phyloP scores from a whole-genome alignment of 2,113 vertebrate genomes.

The Vulpes lagopus region DNA sequence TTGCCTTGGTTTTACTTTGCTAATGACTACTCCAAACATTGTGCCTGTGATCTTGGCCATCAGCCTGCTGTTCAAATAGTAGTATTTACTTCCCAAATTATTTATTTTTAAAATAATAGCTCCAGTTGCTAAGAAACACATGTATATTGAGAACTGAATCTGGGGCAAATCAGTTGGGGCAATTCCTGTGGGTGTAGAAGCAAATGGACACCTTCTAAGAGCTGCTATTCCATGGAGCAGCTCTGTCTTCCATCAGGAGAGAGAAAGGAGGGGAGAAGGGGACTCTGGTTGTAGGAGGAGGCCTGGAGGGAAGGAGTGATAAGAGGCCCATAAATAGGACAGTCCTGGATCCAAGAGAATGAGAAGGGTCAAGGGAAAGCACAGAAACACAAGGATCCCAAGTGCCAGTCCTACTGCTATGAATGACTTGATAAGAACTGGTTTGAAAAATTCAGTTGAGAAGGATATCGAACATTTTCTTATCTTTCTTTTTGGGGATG shows the following conservation, averaged over 20 bases:
- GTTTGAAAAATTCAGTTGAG: background rate
- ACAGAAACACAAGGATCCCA: background rate
- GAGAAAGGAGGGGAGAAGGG: background rate
- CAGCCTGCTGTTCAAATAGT: background rate
- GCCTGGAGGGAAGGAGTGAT: background rate
- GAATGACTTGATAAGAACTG: background rate
- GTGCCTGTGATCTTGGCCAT: background rate
- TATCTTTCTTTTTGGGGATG: background rate
- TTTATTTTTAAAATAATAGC: constrained; percentile 19
- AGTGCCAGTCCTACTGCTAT: background rate
- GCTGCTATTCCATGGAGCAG: background rate
- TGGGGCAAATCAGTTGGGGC: background rate
- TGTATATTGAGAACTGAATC: background rate
- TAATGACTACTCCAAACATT: background rate
- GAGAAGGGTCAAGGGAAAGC: background rate
- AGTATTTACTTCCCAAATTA: background rate
- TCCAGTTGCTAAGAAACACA: background rate
- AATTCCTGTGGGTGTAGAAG: background rate
- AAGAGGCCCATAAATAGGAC: background rate
- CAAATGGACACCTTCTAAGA: background rate
- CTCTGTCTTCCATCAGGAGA: background rate
- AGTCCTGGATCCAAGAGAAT: background rate
- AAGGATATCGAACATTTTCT: background rate
- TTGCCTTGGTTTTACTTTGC: background rate
- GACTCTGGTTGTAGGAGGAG: background rate